A percentile compares a stretch with the other conserved stretches of the same genome.
phyloP scores from a whole-genome alignment of 2,797 vertebrate species.

The Leptatherina wallacei region DNA sequence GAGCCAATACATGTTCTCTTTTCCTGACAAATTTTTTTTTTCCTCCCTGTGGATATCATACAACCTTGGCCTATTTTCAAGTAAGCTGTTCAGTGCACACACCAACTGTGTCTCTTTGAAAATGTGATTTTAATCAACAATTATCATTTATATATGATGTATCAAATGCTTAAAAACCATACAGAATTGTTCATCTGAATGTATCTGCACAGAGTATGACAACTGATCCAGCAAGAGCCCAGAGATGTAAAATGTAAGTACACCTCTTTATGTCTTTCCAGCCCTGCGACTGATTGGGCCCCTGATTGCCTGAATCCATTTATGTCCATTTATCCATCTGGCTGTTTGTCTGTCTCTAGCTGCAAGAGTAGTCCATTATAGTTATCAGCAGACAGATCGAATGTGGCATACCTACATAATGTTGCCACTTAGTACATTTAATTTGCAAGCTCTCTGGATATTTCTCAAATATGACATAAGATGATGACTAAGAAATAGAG shows the following conservation, averaged over 20 bases:
- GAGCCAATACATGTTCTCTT: conserved; percentile 47
- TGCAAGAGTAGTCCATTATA: conserved; percentile 27
- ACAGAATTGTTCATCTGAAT: not conserved
- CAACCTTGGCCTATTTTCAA: conserved; percentile 73
- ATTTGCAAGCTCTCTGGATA: conserved; percentile 26
- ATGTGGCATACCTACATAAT: not conserved
- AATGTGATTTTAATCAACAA: conserved; percentile 11
- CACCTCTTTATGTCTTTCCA: not conserved
- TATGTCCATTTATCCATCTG: conserved; percentile 25
- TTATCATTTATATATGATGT: not conserved
- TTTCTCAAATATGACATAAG: conserved; percentile 35
- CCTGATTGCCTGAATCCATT: conserved; percentile 18
- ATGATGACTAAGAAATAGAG: conserved; percentile 10
- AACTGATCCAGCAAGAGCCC: not conserved
- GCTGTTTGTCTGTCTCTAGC: conserved; percentile 18
- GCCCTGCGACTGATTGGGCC: conserved; percentile 5
- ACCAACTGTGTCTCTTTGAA: conserved; percentile 8
- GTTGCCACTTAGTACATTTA: conserved; percentile 9
- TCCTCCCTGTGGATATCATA: conserved; percentile 57
- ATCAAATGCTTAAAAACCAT: not conserved
- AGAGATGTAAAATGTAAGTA: not conserved
- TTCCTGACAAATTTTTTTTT: conserved; percentile 40
- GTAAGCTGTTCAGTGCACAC: conserved; percentile 20
- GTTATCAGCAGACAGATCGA: conserved; percentile 19
- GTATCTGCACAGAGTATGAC: not conserved